phyloP scores from a whole-genome alignment of 1,140 invertebrate species.

The Lamellibrachia luymesi region DNA sequence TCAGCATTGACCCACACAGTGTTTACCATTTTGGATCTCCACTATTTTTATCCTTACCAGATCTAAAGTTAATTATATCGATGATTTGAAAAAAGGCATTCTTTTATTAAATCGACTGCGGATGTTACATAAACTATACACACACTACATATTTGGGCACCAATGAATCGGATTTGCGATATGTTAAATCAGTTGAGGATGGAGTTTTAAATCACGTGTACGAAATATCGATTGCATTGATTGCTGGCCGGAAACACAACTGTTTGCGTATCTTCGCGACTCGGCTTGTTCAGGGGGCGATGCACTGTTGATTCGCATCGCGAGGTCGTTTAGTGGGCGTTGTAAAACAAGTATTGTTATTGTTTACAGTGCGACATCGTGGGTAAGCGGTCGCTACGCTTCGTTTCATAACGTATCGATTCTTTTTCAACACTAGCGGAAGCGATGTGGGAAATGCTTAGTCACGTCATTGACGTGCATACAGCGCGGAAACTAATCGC shows the following conservation, averaged over 20 bases:
- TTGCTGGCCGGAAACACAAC: neutral
- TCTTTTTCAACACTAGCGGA: neutral
- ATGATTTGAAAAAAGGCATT: no score
- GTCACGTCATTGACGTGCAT: neutral
- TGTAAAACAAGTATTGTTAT: neutral
- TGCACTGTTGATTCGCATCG: neutral
- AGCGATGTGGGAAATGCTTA: neutral
- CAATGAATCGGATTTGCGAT: no score
- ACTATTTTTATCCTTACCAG: no score
- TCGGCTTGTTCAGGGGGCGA: neutral
- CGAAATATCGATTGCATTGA: neutral
- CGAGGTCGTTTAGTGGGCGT: neutral
- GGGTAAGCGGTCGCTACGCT: neutral
- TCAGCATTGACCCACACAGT: no score
- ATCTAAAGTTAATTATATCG: no score
- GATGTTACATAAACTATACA: no score
- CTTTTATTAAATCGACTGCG: no score
- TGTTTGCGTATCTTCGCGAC: neutral
- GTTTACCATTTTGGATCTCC: no score
- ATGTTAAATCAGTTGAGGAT: no score
- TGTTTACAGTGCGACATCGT: neutral
- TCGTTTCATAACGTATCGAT: neutral
- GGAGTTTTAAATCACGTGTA: neutral
- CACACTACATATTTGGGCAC: no score
- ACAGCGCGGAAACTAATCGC: neutral